These are phyloP conservation scores for Dendrophyllia cribrosa DNA, from an alignment of 64 coral and sea anemone species.

Conservation along the genomic window DNA sequence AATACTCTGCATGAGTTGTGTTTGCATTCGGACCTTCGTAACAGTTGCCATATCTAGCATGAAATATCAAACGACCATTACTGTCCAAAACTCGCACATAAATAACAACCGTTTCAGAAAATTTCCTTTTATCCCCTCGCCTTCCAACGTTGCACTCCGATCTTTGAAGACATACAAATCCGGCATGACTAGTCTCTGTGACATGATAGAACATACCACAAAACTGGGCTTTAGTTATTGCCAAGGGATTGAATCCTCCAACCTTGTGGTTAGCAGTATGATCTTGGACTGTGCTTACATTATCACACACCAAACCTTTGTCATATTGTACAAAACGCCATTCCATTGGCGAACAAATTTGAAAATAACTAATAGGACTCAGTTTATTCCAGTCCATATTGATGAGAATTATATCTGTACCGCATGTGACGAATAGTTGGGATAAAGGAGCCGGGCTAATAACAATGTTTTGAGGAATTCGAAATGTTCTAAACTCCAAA, in stretches of 20 bases:
- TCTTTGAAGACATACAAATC: constrained; percentile 17
- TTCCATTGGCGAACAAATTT: background rate
- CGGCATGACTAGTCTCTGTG: background rate
- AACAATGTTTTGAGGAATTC: constrained; percentile 14
- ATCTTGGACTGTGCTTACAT: constrained; percentile 32
- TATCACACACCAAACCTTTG: constrained; percentile 13
- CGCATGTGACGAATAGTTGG: background rate
- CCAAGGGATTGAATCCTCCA: constrained; percentile 32
- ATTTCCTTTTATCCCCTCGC: constrained; percentile 12
- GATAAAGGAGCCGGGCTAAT: constrained; percentile 7
- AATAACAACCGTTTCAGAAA: constrained; percentile 34
- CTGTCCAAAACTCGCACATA: constrained; percentile 17
- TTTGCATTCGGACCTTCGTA: constrained; percentile 13
- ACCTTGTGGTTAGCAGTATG: constrained; percentile 8
- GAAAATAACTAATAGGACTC: background rate
- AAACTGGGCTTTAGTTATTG: constrained; percentile 32
- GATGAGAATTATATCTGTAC: constrained; percentile 4
- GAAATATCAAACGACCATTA: constrained; percentile 23
- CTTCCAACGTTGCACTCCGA: constrained; percentile 20
- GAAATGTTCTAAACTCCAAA: background rate
- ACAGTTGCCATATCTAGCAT: constrained; percentile 42
- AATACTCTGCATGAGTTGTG: constrained; percentile 36
- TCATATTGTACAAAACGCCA: constrained; percentile 10
- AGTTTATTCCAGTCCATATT: constrained; percentile 28
- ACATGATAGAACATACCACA: constrained; percentile 45